Evolutionary conservation across 1,140 invertebrate species (phyloP), one percentile per base, ranked within the genome.

Genomic region (Drosophila busckii): DNA sequence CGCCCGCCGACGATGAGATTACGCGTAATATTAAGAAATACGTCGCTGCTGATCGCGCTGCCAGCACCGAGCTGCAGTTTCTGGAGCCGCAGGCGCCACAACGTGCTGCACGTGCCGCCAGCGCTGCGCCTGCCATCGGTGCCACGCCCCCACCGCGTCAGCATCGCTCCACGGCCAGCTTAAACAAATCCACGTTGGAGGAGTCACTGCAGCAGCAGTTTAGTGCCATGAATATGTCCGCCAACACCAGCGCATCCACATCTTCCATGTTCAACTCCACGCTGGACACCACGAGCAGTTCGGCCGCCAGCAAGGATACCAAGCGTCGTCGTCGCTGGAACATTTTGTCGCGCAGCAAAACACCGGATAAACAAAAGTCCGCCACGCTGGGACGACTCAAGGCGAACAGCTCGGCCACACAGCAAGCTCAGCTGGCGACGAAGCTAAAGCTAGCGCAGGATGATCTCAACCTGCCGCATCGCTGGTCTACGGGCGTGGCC

Each of bases 401-500:
- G 55, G 84, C 73, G 8, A 55, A 31, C 16, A 63, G 31, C 2
- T 62, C 64, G 0, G 40, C 66, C 2, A 53, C 61, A 0, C 69
- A 83, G 23, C 66, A 84, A 0, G 85, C 87, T 20, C 86, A 88
- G 41, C 87, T 90, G 16, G 89, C 90, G 15, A 78, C 86, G 19
- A 55, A 88, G 61, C 25, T 88, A 20, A 88, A 89, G 41, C 87
- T 89, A 8, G 88, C 87, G 19, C 85, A 89, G 46, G 70, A 87
- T 15, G 89, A 90, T 52, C 65, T 84, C 13, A 88, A 87, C 63
- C 70, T 88, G 19, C 90, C 89, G 38, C 89, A 92, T 85, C 84
- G 91, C 2, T 92, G 92, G 92, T 92, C 91, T 1, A 92, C 91
- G 0, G 92, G 91, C 1, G 86, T 92, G 15, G 90, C 90, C 19